Evolutionary conservation across 2,888 invertebrate genomes (phyloP), one percentile per base, ranked within the genome.

Genomic region (Lobophora halterata): DNA sequence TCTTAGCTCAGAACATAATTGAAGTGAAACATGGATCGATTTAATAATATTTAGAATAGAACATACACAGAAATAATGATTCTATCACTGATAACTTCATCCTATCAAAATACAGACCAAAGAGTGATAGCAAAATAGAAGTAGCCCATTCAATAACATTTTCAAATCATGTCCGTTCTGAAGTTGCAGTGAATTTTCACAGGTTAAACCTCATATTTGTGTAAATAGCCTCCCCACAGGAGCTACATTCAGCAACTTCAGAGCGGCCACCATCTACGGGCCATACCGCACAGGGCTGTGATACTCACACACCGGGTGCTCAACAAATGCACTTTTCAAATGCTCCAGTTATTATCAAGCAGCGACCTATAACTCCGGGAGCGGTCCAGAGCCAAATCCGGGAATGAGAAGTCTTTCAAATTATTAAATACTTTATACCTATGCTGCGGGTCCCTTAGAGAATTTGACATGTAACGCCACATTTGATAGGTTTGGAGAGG

Each of bases 401-500:
- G 82, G 82, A 85, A 82, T 66, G 67, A 83, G 83, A 85, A 87
- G 86, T 85, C 85, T 87, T 83, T 81, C 79, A 82, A 83, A 85
- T 87, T 79, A 82, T 85, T 83, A 81, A 86, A 85, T 83, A 81
- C 82, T 78, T 75, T 79, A 85, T 85, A 82, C 79, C 83, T 86
- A 82, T 62, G 71, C 62, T 69, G 71, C 71, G 75, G 71, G 74
- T 74, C 70, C 65, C 69, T 74, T 74, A 76, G 64, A 73, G 66
- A 65, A 65, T 66, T 51, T 51, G 41, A 72, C 75, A 74, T 58
- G 44, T 55, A n/a, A n/a, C n/a, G 30, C n/a, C n/a, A n/a, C 17
- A 31, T 59, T 52, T 61, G 58, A 51, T 55, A 35, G 51, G 49
- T 68, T 91, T 91, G 87, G 93, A 94, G 80, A 92, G 93, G 87